Evolutionary conservation across 2,888 invertebrate species (phyloP).

Genomic region (Cinara cedri): DNA sequence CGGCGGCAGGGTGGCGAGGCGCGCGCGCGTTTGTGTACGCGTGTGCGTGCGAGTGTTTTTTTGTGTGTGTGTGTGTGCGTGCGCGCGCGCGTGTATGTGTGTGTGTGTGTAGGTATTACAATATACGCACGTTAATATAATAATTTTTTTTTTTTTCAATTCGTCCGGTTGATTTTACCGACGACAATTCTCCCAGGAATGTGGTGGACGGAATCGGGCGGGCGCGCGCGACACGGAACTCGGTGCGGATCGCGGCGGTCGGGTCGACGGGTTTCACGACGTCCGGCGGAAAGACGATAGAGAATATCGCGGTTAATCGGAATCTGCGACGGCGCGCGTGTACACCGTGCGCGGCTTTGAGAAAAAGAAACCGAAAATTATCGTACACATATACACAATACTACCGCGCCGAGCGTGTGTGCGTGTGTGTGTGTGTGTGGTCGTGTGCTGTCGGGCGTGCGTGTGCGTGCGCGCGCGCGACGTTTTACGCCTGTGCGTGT

Average conservation of each 20-base stretch:
- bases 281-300: too few relatives aligned
- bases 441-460: too few relatives aligned
- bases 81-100: not conserved
- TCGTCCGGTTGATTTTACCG: not conserved
- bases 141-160: not conserved
- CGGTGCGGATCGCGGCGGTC: too few relatives aligned
- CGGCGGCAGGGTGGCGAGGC: not conserved
- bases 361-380: slow-evolving; percentile 22
- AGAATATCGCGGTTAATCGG: too few relatives aligned
- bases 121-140: not conserved
- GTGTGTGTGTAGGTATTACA: too few relatives aligned
- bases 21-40: slow-evolving; percentile 23
- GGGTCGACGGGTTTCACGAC: too few relatives aligned
- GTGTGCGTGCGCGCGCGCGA: slow-evolving; percentile 1
- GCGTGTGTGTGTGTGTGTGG: not conserved
- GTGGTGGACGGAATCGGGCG: too few relatives aligned
- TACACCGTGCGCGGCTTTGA: not conserved
- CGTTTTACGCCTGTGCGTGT: not conserved
- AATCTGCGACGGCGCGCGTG: slow-evolving; percentile 17
- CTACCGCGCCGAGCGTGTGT: not conserved
- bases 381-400: too few relatives aligned
- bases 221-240: too few relatives aligned
- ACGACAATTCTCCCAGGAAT: too few relatives aligned
- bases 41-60: not conserved
- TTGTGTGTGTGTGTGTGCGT: slow-evolving; percentile 5